Percentiles rank a stretch among this genome's conserved stretches.
Evolutionary conservation across 2,888 invertebrate genomes (phyloP).

Genomic region (Apantesis nais): DNA sequence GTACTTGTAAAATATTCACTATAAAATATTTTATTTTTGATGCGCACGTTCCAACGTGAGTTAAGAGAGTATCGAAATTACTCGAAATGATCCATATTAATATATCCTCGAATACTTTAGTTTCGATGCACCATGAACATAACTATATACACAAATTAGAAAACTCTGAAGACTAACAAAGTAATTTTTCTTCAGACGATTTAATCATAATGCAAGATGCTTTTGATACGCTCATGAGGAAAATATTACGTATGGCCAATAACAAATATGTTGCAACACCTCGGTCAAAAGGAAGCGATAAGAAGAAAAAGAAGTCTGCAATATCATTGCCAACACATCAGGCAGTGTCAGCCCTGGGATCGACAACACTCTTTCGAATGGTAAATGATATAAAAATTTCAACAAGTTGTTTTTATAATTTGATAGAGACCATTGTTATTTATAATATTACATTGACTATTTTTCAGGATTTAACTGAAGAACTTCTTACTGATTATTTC

Average conservation of each 20-base stretch:
- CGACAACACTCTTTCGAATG: conserved; percentile 73
- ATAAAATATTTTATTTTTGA: neutral
- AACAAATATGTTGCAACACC: conserved; percentile 66
- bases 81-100: neutral
- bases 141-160: neutral
- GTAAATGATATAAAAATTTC: conserved; percentile 42
- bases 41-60: too few species aligned
- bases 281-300: conserved; percentile 70
- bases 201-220: conserved; percentile 61
- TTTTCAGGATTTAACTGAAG: conserved; percentile 68
- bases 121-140: neutral
- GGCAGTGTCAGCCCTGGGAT: conserved; percentile 64
- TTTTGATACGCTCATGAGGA: conserved; percentile 66
- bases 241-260: conserved; percentile 63
- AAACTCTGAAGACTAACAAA: neutral
- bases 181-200: conserved; percentile 49
- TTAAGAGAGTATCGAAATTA: neutral
- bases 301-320: conserved; percentile 68
- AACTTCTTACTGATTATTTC: conserved; percentile 70
- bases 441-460: neutral
- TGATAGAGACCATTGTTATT: neutral
- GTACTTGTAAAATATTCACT: too few species aligned
- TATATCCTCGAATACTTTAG: neutral
- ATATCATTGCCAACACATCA: conserved; percentile 62
- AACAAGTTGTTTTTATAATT: neutral